Evolutionary conservation across 2,888 invertebrate genomes (phyloP).

Genomic region (Rhogogaster chlorosoma): DNA sequence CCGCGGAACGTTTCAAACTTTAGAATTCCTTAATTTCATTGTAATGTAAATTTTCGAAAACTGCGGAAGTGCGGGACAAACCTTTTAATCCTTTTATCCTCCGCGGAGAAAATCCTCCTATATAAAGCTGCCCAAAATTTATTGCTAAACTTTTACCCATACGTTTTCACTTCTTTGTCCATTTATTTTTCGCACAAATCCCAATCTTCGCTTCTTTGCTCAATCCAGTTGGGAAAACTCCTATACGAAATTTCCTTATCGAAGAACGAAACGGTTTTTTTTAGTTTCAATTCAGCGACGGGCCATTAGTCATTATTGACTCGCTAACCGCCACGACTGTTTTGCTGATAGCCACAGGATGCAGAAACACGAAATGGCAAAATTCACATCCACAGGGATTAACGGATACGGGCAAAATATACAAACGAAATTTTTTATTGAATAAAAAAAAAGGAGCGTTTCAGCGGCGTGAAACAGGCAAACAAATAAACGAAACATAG

Average conservation of each 20-base stretch:
- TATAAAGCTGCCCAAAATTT: not conserved
- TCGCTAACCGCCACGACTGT: not conserved
- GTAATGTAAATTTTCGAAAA: not conserved
- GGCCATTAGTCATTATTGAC: not conserved
- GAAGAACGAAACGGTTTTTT: not conserved
- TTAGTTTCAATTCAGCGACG: not conserved
- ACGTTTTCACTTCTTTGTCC: not conserved
- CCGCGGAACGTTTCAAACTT: not conserved
- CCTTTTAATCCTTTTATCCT: not conserved
- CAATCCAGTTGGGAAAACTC: not conserved
- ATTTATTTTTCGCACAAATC: not conserved
- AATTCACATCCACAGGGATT: not conserved
- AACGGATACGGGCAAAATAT: not conserved
- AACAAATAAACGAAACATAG: not conserved
- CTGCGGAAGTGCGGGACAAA: not conserved
- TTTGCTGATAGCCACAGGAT: conserved; percentile 9
- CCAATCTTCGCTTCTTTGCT: not conserved
- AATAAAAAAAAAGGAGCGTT: not conserved
- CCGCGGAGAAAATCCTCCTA: not conserved
- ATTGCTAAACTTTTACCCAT: not conserved
- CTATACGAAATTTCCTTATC: not conserved
- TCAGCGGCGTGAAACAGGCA: not conserved
- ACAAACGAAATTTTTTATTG: not conserved
- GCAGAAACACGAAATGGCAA: not conserved
- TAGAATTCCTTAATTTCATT: not conserved